phyloP scores from a whole-genome alignment of 1,140 invertebrate species.

The Platorchestia sp. region DNA sequence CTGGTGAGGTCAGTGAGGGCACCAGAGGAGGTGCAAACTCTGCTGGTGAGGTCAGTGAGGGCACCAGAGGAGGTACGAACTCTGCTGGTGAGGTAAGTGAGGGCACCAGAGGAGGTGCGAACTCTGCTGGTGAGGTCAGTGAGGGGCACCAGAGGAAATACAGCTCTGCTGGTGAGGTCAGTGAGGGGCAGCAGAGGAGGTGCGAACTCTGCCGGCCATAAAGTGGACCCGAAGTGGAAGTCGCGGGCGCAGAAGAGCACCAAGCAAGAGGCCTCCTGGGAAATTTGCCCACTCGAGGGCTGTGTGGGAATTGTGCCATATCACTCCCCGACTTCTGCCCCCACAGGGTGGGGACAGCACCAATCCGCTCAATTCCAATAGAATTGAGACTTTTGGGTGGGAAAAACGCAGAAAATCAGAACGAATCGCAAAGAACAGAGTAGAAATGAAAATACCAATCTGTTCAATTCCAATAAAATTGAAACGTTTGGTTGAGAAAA shows the following conservation, averaged over 20 bases:
- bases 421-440: too few relatives aligned
- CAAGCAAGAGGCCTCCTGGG: constrained; percentile 21
- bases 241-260: not conserved
- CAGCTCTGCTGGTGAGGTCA: too few relatives aligned
- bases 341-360: not conserved
- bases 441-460: not conserved
- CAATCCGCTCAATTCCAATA: not conserved
- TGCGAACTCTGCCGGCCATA: not conserved
- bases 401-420: not conserved
- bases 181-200: too few relatives aligned
- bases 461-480: not conserved
- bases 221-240: not conserved
- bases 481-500: not conserved
- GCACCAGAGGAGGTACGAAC: too few relatives aligned
- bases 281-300: constrained; percentile 22
- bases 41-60: too few relatives aligned
- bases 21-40: too few relatives aligned
- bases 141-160: too few relatives aligned
- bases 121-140: too few relatives aligned
- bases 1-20: too few relatives aligned
- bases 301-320: constrained; percentile 26
- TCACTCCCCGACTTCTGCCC: not conserved
- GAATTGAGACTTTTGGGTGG: not conserved
- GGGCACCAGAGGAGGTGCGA: too few relatives aligned
- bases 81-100: too few relatives aligned